Conservation (phyloP, 2,113 vertebrate species). For the Gymnorhina tibicen region DNA sequence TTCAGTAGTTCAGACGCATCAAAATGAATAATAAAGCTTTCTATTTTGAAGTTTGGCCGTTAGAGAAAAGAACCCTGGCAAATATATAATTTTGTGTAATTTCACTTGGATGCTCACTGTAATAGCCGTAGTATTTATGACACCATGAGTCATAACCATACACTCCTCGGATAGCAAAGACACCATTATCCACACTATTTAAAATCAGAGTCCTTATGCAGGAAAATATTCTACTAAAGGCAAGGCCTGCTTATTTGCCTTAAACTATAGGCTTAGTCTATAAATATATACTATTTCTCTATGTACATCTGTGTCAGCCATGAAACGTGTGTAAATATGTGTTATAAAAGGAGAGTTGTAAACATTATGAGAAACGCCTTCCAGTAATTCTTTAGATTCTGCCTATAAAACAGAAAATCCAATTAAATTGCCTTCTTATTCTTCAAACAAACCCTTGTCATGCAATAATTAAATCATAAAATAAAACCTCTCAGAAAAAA, state of each 20-base stretch:
- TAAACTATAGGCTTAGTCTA: background rate
- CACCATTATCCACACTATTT: constrained; percentile 21
- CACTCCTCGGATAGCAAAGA: constrained; percentile 33
- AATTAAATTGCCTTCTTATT: background rate
- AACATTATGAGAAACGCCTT: background rate
- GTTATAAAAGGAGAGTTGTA: background rate
- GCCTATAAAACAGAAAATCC: background rate
- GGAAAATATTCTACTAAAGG: background rate
- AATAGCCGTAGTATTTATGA: constrained; percentile 61
- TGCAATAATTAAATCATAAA: background rate
- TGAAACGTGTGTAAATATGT: background rate
- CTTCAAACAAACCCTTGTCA: background rate
- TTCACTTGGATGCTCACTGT: constrained; percentile 58
- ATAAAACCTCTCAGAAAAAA: background rate
- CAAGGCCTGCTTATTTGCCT: background rate
- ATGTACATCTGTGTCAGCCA: background rate
- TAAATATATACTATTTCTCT: background rate
- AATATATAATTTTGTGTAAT: constrained; percentile 66
- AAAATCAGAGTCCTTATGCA: constrained; percentile 7
- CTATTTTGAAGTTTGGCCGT: constrained; percentile 59
- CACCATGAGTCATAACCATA: constrained; percentile 55
- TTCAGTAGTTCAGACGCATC: constrained; percentile 30
- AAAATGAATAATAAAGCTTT: constrained; percentile 50
- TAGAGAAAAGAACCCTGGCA: constrained; percentile 58
- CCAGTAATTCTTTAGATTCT: background rate